Evolutionary conservation across 2,113 vertebrate genomes (phyloP).

Genomic region (Paratilapia polleni): DNA sequence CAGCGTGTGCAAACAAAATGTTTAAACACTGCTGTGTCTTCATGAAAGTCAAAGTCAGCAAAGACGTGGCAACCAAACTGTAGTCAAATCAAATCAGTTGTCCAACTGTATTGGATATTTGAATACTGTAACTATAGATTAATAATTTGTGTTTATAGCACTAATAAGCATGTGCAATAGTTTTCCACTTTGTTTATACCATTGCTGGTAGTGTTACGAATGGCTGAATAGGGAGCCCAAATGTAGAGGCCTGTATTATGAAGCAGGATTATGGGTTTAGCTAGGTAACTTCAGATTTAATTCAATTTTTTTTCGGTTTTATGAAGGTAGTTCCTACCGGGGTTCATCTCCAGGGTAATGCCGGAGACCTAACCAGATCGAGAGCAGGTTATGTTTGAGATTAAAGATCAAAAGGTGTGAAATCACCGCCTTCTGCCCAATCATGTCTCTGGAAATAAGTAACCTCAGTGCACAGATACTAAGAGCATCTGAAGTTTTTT

Average conservation of each 20-base stretch:
- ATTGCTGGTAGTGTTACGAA: no score
- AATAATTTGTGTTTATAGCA: neutral
- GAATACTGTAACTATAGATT: neutral
- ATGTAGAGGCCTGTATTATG: no score
- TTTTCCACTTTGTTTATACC: no score
- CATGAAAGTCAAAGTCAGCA: neutral
- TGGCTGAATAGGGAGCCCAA: no score
- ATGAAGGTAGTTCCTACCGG: no score
- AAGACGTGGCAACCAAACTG: neutral
- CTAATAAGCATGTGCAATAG: neutral
- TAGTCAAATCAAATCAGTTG: neutral
- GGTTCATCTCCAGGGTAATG: no score
- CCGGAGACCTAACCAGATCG: neutral
- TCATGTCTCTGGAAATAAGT: neutral
- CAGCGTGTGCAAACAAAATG: neutral
- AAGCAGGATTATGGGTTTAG: no score
- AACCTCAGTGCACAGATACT: no score
- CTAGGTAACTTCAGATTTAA: no score
- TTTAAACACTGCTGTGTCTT: neutral
- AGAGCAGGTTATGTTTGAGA: neutral
- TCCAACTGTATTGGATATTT: neutral
- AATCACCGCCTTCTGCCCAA: neutral
- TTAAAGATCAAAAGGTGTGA: neutral
- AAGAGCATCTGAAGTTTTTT: no score
- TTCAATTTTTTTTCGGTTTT: no score